Evolutionary conservation across 2,113 vertebrate species (phyloP).

Genomic region (Pterocles burchelli): DNA sequence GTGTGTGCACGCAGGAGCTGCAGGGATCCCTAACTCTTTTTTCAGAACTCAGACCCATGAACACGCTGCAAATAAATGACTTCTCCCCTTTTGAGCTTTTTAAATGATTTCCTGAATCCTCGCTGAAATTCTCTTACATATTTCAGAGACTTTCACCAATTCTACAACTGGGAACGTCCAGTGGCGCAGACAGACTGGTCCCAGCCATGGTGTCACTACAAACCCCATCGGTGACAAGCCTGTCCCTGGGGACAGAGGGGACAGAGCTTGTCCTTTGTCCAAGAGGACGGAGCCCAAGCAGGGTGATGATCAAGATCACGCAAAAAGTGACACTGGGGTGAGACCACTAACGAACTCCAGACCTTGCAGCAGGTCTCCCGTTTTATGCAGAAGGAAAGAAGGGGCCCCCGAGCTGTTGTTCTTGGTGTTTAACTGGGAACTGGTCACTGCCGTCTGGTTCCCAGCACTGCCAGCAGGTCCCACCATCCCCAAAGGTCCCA

Average conservation of each 20-base stretch:
- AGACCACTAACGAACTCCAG: background rate
- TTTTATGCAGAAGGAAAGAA: background rate
- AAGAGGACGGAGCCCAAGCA: too few species aligned
- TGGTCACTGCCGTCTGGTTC: background rate
- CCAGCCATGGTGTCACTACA: background rate
- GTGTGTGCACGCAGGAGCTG: too few species aligned
- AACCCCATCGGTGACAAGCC: background rate
- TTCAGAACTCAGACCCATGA: background rate
- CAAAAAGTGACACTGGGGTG: too few species aligned
- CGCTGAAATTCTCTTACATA: too few species aligned
- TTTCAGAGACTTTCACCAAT: too few species aligned
- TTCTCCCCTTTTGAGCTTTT: too few species aligned
- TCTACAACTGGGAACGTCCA: fast-evolving
- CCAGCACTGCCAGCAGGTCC: background rate
- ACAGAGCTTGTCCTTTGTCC: too few species aligned
- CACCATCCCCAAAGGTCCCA: background rate
- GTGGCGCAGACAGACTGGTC: background rate
- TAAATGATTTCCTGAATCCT: too few species aligned
- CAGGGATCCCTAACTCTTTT: too few species aligned
- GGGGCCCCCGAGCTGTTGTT: background rate
- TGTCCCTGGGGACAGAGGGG: background rate
- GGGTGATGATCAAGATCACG: fast-evolving
- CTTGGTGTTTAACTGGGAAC: background rate
- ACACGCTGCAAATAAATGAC: background rate
- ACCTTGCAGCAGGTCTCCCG: background rate